A percentile compares a stretch with the other conserved stretches of the same genome.
Evolutionary conservation across 2,113 vertebrate genomes (phyloP).

Genomic region (Alethe castanea): DNA sequence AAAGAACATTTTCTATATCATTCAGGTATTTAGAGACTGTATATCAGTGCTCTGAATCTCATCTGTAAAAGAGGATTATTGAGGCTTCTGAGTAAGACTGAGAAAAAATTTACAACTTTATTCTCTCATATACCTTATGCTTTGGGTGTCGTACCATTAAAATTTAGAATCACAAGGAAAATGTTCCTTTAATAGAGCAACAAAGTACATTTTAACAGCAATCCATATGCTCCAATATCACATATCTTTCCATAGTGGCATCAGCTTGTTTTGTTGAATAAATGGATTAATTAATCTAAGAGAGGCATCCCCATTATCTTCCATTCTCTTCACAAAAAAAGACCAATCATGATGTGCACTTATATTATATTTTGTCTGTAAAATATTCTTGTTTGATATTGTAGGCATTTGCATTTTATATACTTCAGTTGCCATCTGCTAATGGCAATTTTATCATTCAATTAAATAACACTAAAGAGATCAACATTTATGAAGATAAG

Average conservation of each 20-base stretch:
- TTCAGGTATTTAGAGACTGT: not conserved
- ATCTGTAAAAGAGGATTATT: not conserved
- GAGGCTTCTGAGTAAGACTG: not conserved
- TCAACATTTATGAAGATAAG: slow-evolving; percentile 62
- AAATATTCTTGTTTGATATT: slow-evolving; percentile 51
- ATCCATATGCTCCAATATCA: slow-evolving; percentile 13
- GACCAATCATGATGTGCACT: slow-evolving; percentile 34
- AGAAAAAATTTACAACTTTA: not conserved
- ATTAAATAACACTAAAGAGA: slow-evolving; percentile 64
- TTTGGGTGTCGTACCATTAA: not conserved
- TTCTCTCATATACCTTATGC: not conserved
- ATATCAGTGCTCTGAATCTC: not conserved
- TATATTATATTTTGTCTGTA: slow-evolving; percentile 46
- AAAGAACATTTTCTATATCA: not conserved
- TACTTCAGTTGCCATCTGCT: slow-evolving; percentile 55
- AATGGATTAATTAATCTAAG: slow-evolving; percentile 58
- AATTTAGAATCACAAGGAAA: not conserved
- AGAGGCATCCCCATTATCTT: slow-evolving; percentile 16
- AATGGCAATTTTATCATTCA: slow-evolving; percentile 65
- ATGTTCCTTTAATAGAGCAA: not conserved
- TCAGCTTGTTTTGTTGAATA: slow-evolving; percentile 49
- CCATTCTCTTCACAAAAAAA: slow-evolving; percentile 4
- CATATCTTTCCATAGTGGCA: not conserved
- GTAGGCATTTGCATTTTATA: slow-evolving; percentile 57
- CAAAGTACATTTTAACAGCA: slow-evolving; percentile 9